Evolutionary conservation across 2,888 invertebrate genomes (phyloP).

Genomic region (Hydroisotoma schaefferi): DNA sequence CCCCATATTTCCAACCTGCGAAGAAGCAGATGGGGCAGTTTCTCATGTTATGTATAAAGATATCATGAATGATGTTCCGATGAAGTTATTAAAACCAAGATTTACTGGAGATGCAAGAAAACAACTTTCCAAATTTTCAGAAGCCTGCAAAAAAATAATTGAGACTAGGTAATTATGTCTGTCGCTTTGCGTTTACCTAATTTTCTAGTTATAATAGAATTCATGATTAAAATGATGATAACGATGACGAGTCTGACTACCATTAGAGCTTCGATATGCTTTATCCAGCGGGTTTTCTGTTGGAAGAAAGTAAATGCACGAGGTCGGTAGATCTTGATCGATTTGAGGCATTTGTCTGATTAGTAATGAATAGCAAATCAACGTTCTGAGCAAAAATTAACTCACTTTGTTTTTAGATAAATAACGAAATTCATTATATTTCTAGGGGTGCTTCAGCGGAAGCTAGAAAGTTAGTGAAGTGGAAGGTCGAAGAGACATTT

Average conservation of each 20-base stretch:
- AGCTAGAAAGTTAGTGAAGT: constrained; percentile 93
- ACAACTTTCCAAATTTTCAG: constrained; percentile 87
- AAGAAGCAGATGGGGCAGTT: constrained; percentile 73
- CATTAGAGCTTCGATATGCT: constrained; percentile 12
- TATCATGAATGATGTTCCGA: constrained; percentile 97
- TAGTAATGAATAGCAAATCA: neutral
- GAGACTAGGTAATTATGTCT: constrained; percentile 63
- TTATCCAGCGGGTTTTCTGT: constrained; percentile 29
- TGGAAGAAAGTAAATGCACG: constrained; percentile 16
- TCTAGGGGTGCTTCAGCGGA: constrained; percentile 82
- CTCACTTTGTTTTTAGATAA: neutral
- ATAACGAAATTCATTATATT: constrained; percentile 23
- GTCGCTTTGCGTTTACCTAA: neutral
- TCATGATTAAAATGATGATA: constrained; percentile 40
- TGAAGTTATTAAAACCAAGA: constrained; percentile 90
- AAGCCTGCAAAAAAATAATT: constrained; percentile 94
- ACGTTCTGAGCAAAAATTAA: constrained; percentile 1
- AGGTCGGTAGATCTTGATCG: constrained; percentile 33
- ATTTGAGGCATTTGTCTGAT: constrained; percentile 48
- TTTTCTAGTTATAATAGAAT: neutral
- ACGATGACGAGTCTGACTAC: constrained; percentile 47
- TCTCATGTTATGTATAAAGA: constrained; percentile 94
- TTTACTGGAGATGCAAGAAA: constrained; percentile 93
- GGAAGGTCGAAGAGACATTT: constrained; percentile 97
- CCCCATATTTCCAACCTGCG: constrained; percentile 85